Conservation (phyloP, 1,140 invertebrate genomes). For the Neoseiulus cucumeris region DNA sequence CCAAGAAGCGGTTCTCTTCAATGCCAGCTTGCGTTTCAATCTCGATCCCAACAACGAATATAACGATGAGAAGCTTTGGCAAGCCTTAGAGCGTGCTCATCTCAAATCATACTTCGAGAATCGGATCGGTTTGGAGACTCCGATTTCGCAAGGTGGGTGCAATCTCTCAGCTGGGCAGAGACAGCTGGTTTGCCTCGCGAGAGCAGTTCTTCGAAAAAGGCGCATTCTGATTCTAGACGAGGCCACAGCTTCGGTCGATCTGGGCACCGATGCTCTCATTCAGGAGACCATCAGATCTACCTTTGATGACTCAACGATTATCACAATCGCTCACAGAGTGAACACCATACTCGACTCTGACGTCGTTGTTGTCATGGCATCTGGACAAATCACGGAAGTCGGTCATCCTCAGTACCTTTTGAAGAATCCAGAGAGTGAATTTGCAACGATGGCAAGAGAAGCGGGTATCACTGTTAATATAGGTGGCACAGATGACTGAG, state of each 20-base stretch:
- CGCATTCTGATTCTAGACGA: constrained; percentile 30
- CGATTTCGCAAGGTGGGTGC: constrained; percentile 47
- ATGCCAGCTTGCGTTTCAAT: constrained; percentile 57
- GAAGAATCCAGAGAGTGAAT: constrained; percentile 16
- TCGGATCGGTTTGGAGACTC: constrained; percentile 41
- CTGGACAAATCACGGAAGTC: constrained; percentile 28
- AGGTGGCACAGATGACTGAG: neutral
- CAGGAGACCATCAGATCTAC: constrained; percentile 26
- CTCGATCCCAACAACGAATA: constrained; percentile 61
- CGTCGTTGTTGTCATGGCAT: constrained; percentile 12
- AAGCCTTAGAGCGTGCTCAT: constrained; percentile 54
- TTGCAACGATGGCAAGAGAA: neutral
- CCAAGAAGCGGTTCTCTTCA: constrained; percentile 55
- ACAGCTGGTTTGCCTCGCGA: constrained; percentile 43
- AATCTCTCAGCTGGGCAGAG: constrained; percentile 64
- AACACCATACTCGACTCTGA: constrained; percentile 22
- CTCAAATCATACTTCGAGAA: constrained; percentile 43
- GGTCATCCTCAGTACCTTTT: constrained; percentile 24
- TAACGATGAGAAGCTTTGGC: constrained; percentile 45
- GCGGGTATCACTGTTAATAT: neutral
- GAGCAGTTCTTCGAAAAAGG: constrained; percentile 33
- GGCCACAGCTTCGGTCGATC: constrained; percentile 31
- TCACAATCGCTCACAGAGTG: constrained; percentile 23
- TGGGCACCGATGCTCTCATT: constrained; percentile 27
- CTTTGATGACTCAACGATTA: constrained; percentile 28